A percentile compares a stretch with the other conserved stretches of the same genome.
Conservation (phyloP, 2,797 vertebrate genomes). For the Taeniopygia guttata region DNA sequence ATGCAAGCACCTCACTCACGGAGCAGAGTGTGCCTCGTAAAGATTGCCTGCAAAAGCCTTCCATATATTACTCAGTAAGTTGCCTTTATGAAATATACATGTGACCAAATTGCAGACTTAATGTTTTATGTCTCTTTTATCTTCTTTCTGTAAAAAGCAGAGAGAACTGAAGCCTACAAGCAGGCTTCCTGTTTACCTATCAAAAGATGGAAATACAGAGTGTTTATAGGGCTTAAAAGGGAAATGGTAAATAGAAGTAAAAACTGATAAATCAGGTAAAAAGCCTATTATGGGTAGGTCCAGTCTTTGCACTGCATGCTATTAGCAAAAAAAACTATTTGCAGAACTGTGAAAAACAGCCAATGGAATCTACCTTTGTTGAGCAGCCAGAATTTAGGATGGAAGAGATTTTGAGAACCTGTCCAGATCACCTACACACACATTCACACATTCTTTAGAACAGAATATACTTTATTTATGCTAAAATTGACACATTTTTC, state of each 20-base stretch:
- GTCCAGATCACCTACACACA: not conserved
- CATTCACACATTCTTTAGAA: not conserved
- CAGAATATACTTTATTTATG: not conserved
- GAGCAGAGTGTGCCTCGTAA: not conserved
- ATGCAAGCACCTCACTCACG: constrained; percentile 10
- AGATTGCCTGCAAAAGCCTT: constrained; percentile 4
- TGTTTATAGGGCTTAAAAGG: not conserved
- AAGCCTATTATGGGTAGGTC: not conserved
- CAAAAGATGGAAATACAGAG: not conserved
- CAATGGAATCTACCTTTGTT: not conserved
- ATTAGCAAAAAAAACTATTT: not conserved
- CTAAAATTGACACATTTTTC: not conserved
- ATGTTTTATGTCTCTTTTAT: constrained; percentile 2
- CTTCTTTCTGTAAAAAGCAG: constrained; percentile 1
- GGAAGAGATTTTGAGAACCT: not conserved
- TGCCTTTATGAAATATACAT: constrained; percentile 33
- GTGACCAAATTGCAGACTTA: constrained; percentile 22
- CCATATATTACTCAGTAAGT: not conserved
- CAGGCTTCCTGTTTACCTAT: not conserved
- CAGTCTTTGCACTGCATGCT: not conserved
- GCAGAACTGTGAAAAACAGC: not conserved
- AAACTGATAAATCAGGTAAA: not conserved
- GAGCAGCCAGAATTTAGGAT: not conserved
- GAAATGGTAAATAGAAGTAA: not conserved
- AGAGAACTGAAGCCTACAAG: not conserved